phyloP scores from a whole-genome alignment of 1,140 invertebrate genomes.

The Trypoxylus dichotomus region DNA sequence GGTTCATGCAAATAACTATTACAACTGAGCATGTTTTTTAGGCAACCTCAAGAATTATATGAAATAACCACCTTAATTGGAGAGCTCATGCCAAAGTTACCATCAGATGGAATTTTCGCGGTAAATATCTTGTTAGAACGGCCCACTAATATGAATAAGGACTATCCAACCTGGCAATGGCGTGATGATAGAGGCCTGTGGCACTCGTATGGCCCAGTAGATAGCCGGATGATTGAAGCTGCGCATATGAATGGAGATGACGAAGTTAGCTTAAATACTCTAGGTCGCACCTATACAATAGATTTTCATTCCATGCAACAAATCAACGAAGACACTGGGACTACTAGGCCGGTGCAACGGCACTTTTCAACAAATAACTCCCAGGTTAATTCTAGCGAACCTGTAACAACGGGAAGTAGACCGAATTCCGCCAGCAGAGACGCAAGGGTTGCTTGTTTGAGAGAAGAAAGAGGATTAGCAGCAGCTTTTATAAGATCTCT shows the following conservation, averaged over 20 bases:
- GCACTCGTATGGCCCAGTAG: slow-evolving; percentile 68
- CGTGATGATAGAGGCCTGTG: slow-evolving; percentile 87
- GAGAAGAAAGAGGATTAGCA: slow-evolving; percentile 69
- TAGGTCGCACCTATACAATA: slow-evolving; percentile 91
- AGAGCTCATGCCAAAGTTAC: slow-evolving; percentile 90
- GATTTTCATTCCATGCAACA: slow-evolving; percentile 98
- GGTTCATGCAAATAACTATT: not conserved
- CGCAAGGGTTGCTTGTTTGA: slow-evolving; percentile 65
- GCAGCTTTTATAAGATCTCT: slow-evolving; percentile 83
- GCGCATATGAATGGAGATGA: slow-evolving; percentile 92
- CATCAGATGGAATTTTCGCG: slow-evolving; percentile 90
- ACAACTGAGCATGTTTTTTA: slow-evolving; percentile 38
- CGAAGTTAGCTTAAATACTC: slow-evolving; percentile 88
- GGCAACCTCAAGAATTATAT: slow-evolving; percentile 93
- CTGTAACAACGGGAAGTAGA: slow-evolving; percentile 35
- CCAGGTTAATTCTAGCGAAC: slow-evolving; percentile 32
- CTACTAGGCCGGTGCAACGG: slow-evolving; percentile 86
- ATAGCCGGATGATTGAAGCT: slow-evolving; percentile 73
- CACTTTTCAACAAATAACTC: slow-evolving; percentile 51
- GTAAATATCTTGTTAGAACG: slow-evolving; percentile 86
- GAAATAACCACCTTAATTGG: slow-evolving; percentile 96
- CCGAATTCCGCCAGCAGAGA: slow-evolving; percentile 47
- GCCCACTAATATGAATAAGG: slow-evolving; percentile 66
- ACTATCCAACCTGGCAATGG: slow-evolving; percentile 94
- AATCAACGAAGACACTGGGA: slow-evolving; percentile 97